Percentiles rank a stretch among this genome's conserved stretches.
Conservation (phyloP, 2,888 invertebrate species). For the Folsomia candida region DNA sequence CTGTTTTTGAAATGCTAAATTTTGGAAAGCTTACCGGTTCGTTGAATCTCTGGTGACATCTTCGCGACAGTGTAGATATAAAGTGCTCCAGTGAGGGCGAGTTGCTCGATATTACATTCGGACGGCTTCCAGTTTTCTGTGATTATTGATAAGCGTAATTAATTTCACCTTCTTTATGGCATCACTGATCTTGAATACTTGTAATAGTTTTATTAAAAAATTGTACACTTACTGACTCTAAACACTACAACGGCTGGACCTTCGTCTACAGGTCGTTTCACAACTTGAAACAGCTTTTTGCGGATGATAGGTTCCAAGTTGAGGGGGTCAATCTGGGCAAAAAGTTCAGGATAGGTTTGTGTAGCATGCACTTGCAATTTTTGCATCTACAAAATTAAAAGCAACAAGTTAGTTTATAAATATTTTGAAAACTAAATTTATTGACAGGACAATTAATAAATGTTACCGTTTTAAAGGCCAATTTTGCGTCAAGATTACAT, state of each 20-base stretch:
- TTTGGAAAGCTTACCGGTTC: no score
- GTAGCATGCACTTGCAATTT: neutral
- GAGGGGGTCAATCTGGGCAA: neutral
- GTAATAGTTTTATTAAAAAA: no score
- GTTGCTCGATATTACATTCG: neutral
- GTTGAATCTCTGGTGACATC: neutral
- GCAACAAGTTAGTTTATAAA: no score
- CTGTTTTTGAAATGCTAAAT: no score
- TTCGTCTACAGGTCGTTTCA: neutral
- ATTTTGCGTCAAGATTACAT: neutral
- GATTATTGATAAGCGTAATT: neutral
- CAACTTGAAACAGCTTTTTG: neutral
- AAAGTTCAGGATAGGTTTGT: neutral
- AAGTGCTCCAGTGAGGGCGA: neutral
- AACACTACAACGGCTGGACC: neutral
- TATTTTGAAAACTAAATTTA: no score
- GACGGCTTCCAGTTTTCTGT: neutral
- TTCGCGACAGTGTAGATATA: neutral
- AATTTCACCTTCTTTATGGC: no score
- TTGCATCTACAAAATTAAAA: no score
- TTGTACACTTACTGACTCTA: neutral
- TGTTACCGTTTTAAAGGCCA: neutral
- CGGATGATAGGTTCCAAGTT: neutral
- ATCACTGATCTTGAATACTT: no score
- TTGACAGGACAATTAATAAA: no score